A percentile compares a stretch with the other conserved stretches of the same genome.
Conservation (phyloP, 2,888 invertebrate species). For the Caenorhabditis sp. region DNA sequence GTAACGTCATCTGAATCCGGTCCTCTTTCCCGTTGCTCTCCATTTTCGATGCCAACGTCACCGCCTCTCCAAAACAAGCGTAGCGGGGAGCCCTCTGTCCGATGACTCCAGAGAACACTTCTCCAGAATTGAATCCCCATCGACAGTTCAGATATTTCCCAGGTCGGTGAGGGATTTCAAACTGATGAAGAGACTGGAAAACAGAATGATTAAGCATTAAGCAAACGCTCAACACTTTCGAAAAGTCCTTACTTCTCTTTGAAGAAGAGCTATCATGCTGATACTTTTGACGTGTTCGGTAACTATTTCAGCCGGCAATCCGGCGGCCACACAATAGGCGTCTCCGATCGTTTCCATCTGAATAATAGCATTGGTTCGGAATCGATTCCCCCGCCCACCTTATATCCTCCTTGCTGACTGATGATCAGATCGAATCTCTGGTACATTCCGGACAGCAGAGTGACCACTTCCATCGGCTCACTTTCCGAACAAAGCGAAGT, state of each 20-base stretch:
- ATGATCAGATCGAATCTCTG: slow-evolving; percentile 75
- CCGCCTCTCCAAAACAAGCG: slow-evolving; percentile 77
- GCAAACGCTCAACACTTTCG: too few relatives aligned
- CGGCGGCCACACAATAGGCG: slow-evolving; percentile 77
- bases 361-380: neutral
- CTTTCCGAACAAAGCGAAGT: slow-evolving; percentile 76
- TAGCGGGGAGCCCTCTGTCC: slow-evolving; percentile 77
- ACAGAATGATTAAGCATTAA: neutral
- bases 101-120: slow-evolving; percentile 77
- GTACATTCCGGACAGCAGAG: slow-evolving; percentile 74
- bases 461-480: slow-evolving; percentile 77
- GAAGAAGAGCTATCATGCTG: slow-evolving; percentile 73
- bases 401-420: slow-evolving; percentile 73
- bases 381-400: slow-evolving; percentile 55
- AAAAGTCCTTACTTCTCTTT: slow-evolving; percentile 68
- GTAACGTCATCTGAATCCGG: slow-evolving; percentile 74
- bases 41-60: slow-evolving; percentile 77
- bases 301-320: slow-evolving; percentile 70
- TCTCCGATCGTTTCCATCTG: slow-evolving; percentile 77
- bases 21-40: slow-evolving; percentile 75
- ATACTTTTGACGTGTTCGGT: slow-evolving; percentile 73
- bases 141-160: slow-evolving; percentile 75
- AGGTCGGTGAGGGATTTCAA: slow-evolving; percentile 76
- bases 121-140: slow-evolving; percentile 78
- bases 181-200: slow-evolving; percentile 72